A percentile compares a stretch with the other conserved stretches of the same genome.
phyloP scores from a whole-genome alignment of 2,888 invertebrate species.

The Scaptomyza cyrtandrae region DNA sequence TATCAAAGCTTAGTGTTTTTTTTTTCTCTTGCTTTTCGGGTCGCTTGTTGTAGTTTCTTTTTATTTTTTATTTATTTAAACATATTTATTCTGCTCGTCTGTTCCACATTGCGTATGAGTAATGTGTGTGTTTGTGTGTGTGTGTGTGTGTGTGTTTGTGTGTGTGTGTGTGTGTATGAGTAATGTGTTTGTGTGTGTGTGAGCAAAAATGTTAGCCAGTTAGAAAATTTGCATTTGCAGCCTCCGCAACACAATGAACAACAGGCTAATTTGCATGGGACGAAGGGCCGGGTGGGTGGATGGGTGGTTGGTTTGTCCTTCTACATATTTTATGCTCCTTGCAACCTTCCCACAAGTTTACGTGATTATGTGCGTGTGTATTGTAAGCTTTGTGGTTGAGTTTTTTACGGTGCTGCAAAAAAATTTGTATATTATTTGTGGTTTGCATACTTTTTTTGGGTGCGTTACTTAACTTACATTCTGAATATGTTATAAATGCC shows the following conservation, averaged over 20 bases:
- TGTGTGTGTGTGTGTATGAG: conserved; percentile 26
- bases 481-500: conserved; percentile 72
- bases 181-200: conserved; percentile 45
- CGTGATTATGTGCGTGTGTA: not conserved
- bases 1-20: conserved; percentile 3
- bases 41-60: conserved; percentile 14
- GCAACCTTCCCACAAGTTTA: not conserved
- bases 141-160: conserved; percentile 47
- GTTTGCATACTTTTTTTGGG: conserved; percentile 67
- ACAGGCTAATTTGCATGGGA: conserved; percentile 68
- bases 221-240: conserved; percentile 61
- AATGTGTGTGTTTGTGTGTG: conserved; percentile 34
- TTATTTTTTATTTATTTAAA: conserved; percentile 1
- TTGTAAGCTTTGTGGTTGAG: conserved; percentile 43
- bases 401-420: conserved; percentile 44
- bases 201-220: conserved; percentile 64
- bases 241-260: conserved; percentile 11
- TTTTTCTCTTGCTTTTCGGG: conserved; percentile 1
- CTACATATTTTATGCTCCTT: conserved; percentile 32
- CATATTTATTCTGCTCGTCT: conserved; percentile 2
- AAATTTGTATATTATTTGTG: conserved; percentile 66
- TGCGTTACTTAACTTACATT: conserved; percentile 74
- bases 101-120: conserved; percentile 42
- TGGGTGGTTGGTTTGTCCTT: not conserved
- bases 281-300: conserved; percentile 4